Conservation (phyloP, 2,797 vertebrate genomes). For the Mionectes olivaceus region DNA sequence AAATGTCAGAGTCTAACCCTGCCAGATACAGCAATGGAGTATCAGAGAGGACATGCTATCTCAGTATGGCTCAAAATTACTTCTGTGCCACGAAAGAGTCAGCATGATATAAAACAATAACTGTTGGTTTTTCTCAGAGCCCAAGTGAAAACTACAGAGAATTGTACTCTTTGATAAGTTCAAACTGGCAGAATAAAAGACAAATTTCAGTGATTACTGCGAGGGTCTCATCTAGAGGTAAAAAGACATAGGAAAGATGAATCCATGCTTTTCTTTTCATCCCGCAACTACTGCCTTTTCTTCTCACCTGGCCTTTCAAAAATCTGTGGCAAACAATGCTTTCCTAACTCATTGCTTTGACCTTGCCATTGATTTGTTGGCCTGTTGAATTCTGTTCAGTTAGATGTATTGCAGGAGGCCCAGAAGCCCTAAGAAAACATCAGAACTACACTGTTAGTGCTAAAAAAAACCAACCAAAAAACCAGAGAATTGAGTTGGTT, state of each 20-base stretch:
- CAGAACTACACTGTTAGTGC: neutral
- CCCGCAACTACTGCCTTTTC: neutral
- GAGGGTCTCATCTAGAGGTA: neutral
- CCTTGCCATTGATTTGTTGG: neutral
- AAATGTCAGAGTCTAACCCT: neutral
- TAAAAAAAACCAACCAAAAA: neutral
- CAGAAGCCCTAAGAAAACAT: neutral
- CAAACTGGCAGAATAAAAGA: neutral
- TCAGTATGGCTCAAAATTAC: neutral
- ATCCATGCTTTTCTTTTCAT: neutral
- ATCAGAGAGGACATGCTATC: neutral
- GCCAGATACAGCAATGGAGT: neutral
- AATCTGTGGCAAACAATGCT: neutral
- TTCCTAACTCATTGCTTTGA: neutral
- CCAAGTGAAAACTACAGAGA: neutral
- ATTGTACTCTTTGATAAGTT: neutral
- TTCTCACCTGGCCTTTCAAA: neutral
- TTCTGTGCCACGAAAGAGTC: neutral
- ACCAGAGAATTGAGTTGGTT: neutral
- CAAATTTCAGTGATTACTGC: neutral
- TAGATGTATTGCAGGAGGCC: neutral
- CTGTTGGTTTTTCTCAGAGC: neutral
- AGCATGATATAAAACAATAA: neutral
- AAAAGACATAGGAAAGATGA: neutral
- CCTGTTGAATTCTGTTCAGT: neutral